Base-by-base conservation (phyloP, 1,140 invertebrate species). In the Listronotus bonariensis region DNA sequence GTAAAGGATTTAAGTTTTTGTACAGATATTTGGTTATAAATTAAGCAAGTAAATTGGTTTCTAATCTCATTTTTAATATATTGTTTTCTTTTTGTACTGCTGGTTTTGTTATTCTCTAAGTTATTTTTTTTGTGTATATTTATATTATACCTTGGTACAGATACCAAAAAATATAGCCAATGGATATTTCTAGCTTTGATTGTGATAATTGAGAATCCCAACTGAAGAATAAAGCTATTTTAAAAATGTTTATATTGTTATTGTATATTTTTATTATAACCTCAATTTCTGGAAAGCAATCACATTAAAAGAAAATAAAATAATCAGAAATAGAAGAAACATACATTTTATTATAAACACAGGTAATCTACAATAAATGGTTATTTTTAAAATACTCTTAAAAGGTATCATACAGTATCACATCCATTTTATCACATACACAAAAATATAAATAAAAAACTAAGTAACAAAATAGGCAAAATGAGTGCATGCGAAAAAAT, bases 1-100 rank as follows among this genome's bases (percentile, higher is more conserved):
- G 76, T 7, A 74, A 74, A 64, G 73, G 76, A 4, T 74, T 77
- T 31, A 69, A 76, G 31, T 77, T 75, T 54, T 68, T 48, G 72
- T 77, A 0, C 65, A 76, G 66, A 74, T 77, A 34, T 71, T 65
- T 51, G 76, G 75, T 26, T 45, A 68, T 52, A 40, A 20, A 43
- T 42, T 46, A 26, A 17, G 20, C 1, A 3, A 8, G 4, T 52
- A 31, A 6, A 15, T 45, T n/a, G n/a, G 8, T 45, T 15, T 31
- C 45, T 45, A 15, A n/a, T 45, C n/a, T n/a, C n/a, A n/a, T n/a
- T n/a, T n/a, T n/a, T n/a, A n/a, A n/a, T n/a, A n/a, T n/a, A n/a
- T n/a, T n/a, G n/a, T n/a, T n/a, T n/a, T n/a, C n/a, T n/a, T n/a
- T n/a, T n/a, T n/a, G n/a, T n/a, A n/a, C n/a, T n/a, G n/a, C n/a